Percentiles rank a stretch among this genome's conserved stretches.
Conservation (phyloP, 2,888 invertebrate genomes). For the Cantharis lateralis region DNA sequence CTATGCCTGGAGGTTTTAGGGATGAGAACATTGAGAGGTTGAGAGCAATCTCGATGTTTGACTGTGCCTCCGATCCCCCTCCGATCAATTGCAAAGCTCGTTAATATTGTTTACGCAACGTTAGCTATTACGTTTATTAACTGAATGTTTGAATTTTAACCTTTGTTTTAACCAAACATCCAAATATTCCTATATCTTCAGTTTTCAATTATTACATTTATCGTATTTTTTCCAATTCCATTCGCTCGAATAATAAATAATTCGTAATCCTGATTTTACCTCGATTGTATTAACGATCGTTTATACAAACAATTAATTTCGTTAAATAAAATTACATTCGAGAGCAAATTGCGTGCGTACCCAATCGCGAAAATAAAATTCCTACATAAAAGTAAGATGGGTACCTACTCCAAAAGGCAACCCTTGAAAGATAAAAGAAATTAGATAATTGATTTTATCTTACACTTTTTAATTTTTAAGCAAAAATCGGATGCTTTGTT, state of each 20-base stretch:
- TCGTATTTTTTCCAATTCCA: not conserved
- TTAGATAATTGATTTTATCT: not conserved
- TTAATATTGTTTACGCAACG: constrained; percentile 32
- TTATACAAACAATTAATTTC: not conserved
- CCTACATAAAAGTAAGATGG: not conserved
- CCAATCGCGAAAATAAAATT: no score
- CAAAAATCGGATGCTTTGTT: not conserved
- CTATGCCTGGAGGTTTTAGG: constrained; percentile 45
- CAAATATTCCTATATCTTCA: not conserved
- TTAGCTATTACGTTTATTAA: constrained; percentile 28
- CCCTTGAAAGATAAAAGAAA: no score
- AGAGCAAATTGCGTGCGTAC: no score
- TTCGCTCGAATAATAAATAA: not conserved
- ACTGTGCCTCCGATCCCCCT: constrained; percentile 39
- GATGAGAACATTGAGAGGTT: constrained; percentile 33
- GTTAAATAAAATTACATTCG: not conserved
- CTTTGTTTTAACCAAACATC: not conserved
- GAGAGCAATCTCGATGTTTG: constrained; percentile 51
- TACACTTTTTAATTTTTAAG: not conserved
- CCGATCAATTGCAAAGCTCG: constrained; percentile 37
- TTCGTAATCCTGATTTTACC: not conserved
- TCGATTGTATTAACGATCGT: not conserved
- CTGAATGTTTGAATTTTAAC: constrained; percentile 15
- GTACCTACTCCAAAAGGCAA: no score
- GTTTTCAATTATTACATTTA: not conserved